Base-by-base conservation (phyloP, 2,113 vertebrate genomes). In the Salminus brasiliensis region DNA sequence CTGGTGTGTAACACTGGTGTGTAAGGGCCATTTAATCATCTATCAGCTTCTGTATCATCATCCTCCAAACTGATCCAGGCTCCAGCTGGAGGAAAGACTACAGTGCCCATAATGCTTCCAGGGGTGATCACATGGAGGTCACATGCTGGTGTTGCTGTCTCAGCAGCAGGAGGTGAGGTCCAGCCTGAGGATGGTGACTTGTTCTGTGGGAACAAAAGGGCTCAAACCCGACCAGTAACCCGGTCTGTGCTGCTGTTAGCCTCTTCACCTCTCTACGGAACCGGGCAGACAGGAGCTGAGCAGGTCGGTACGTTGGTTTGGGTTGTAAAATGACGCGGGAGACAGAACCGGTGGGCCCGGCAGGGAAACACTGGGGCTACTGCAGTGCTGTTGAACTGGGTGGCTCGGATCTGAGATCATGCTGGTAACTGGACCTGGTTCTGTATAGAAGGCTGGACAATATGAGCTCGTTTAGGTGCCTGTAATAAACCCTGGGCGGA, bases 101-200 rank as follows among this genome's bases (percentile, higher is more conserved):
- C 62, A 66, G 9, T 66, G 12, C 62, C 62, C 62, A 66, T 66
- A 34, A 66, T 66, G 60, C 60, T 36, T 8, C 10, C 5, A 5
- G 39, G 5, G 18, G 18, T 34, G 15, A 30, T 63, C 60, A 66
- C 18, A 21, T 39, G 60, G 32, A 15, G 16, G 34, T 66, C 62
- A 66, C 16, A 23, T 39, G 62, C n/a, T 1, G 9, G n/a, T 23
- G 62, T 36, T n/a, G 21, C 62, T 65, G 30, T 65, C 36, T 65
- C 62, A 36, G 59, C 59, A 62, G 29, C 59, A 62, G 15, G n/a
- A n/a, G n/a, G n/a, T n/a, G n/a, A n/a, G n/a, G n/a, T 34, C 55
- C 29, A 21, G 27, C 29, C 29, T 62, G 12, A 32, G 29, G 15
- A 62, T 32, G 30, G 32, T 23, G 7, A 12, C 62, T 39, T 11